Evolutionary conservation across 2,888 invertebrate species (phyloP).

Genomic region (Abrostola triplasia): DNA sequence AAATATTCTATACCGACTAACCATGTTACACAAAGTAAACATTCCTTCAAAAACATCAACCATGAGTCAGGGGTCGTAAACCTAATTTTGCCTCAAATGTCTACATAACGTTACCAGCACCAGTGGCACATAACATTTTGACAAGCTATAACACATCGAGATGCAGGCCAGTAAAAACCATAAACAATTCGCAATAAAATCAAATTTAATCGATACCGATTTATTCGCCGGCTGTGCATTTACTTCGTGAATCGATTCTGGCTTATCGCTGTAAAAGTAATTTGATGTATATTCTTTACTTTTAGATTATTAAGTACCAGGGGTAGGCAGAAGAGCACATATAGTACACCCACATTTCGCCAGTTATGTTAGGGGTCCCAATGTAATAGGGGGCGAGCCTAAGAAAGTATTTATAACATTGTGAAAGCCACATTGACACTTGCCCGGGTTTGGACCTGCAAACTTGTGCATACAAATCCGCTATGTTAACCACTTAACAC

Average conservation of each 20-base stretch:
- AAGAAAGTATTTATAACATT: too few species aligned
- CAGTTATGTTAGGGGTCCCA: too few species aligned
- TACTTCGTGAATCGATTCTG: slow-evolving; percentile 35
- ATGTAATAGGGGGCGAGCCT: too few species aligned
- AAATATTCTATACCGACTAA: too few species aligned
- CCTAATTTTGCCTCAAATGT: not conserved
- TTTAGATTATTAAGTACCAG: not conserved
- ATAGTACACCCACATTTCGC: too few species aligned
- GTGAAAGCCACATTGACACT: too few species aligned
- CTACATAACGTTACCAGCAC: not conserved
- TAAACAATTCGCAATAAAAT: slow-evolving; percentile 50
- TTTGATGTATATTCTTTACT: slow-evolving; percentile 4
- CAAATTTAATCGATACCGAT: slow-evolving; percentile 48
- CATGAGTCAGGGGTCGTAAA: not conserved
- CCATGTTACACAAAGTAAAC: too few species aligned
- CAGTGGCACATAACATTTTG: slow-evolving; percentile 30
- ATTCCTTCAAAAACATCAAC: too few species aligned
- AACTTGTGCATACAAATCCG: too few species aligned
- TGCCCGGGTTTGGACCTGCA: too few species aligned
- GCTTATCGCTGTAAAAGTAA: slow-evolving; percentile 37
- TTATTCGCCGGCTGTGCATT: slow-evolving; percentile 29
- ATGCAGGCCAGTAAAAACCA: slow-evolving; percentile 43
- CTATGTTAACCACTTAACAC: too few species aligned
- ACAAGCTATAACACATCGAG: slow-evolving; percentile 30
- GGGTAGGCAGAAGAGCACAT: too few species aligned